Evolutionary conservation across 2,113 vertebrate species (phyloP).

Genomic region (Solenodon paradoxus): DNA sequence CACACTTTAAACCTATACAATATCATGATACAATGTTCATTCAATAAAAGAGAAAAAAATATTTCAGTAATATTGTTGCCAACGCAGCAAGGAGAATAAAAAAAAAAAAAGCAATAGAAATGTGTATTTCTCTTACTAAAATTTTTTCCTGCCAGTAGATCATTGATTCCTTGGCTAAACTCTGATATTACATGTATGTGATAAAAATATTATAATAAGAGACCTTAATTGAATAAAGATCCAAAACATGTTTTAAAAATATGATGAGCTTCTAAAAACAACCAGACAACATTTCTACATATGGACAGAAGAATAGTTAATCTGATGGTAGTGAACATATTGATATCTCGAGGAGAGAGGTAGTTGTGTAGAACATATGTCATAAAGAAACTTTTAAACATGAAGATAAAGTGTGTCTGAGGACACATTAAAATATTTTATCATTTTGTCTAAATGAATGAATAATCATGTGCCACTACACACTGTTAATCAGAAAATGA

Average conservation of each 20-base stretch:
- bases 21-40: too few species aligned
- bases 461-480: neutral
- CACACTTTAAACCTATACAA: too few species aligned
- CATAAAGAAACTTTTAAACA: neutral
- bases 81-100: too few species aligned
- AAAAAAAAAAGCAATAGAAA: neutral
- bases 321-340: neutral
- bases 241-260: neutral
- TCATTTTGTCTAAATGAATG: neutral
- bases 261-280: neutral
- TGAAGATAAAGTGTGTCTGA: neutral
- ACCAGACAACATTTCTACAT: neutral
- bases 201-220: neutral
- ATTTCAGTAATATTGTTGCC: too few species aligned
- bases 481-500: neutral
- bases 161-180: neutral
- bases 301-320: neutral
- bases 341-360: neutral
- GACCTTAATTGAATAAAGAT: neutral
- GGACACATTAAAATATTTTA: neutral
- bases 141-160: neutral
- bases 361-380: neutral
- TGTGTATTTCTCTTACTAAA: neutral
- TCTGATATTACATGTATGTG: too few species aligned
- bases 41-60: too few species aligned